Evolutionary conservation across 92 coral and sea anemone species (phyloP), one percentile per base, ranked within the genome.

Genomic region (Phenganax subtilis): DNA sequence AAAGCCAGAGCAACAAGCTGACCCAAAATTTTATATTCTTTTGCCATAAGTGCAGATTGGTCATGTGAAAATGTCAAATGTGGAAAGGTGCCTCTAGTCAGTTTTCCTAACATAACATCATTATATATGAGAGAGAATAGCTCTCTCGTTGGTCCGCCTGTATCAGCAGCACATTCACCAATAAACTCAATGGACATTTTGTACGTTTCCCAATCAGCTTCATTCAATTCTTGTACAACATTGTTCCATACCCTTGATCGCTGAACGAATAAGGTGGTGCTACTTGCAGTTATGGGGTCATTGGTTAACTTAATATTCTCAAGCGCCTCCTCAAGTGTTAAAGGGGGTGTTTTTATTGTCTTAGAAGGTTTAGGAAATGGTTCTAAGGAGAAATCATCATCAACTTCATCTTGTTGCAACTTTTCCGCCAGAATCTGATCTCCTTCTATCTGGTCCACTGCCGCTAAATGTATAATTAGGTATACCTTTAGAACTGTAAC

Each of bases 61-160:
- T 86, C 80, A 77, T 89, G 87, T 56, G 75, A 60, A 79, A 88
- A 88, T 17, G 91, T 86, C 71, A 88, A 30, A 55, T 81, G 59
- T 29, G 88, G 86, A 54, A 72, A 65, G n/a, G 86, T 55, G 30
- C 91, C 88, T 77, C 91, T 77, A 9, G 76, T 61, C 61, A 87
- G 80, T 29, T 85, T 73, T 6, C 70, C 81, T 69, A 7, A n/a
- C 11, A 81, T 71, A 44, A 81, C 72, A 29, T 81, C 58, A 25
- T 70, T 81, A 62, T 69, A 85, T 52, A 73, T 65, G 10, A 80
- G 63, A 9, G 85, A 80, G 74, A 85, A 85, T 37, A 70, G 58
- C 66, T 85, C 88, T 47, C 88, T 55, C 17, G 81, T 85, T 5
- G 85, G 74, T 2, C 88, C 88, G 8, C 85, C 88, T 4, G 88